Conservation (phyloP, 2,113 vertebrate species). For the Redunca redunca region DNA sequence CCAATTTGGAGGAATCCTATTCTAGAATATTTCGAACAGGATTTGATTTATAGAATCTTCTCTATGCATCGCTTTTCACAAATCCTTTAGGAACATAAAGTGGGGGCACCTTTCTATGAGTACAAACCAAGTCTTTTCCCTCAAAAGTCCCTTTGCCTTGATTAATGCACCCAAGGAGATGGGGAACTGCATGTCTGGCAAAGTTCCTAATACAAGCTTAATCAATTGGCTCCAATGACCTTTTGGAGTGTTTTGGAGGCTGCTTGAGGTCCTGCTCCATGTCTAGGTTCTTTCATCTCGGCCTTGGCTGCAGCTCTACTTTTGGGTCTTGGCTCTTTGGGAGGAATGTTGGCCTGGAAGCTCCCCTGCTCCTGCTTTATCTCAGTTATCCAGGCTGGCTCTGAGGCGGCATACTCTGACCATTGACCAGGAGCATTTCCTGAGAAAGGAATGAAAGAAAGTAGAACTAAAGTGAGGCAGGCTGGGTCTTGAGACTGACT, state of each 20-base stretch:
- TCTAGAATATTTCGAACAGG: slow-evolving; percentile 21
- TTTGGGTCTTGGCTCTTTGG: slow-evolving; percentile 69
- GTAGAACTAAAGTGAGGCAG: slow-evolving; percentile 50
- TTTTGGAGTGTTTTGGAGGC: not conserved
- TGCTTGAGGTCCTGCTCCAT: not conserved
- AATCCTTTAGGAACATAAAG: not conserved
- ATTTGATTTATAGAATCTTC: not conserved
- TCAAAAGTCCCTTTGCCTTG: not conserved
- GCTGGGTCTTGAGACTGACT: not conserved
- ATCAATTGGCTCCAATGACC: not conserved
- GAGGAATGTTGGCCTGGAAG: slow-evolving; percentile 79
- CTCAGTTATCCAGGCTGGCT: slow-evolving; percentile 87
- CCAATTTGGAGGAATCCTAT: not conserved
- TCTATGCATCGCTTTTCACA: not conserved
- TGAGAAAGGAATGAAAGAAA: slow-evolving; percentile 59
- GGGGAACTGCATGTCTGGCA: not conserved
- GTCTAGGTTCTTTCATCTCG: not conserved
- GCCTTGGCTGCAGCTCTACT: slow-evolving; percentile 69
- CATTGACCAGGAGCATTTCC: slow-evolving; percentile 55
- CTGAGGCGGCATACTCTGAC: slow-evolving; percentile 55
- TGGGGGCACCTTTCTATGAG: not conserved
- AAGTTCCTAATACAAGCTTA: not conserved
- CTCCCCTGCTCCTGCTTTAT: slow-evolving; percentile 87
- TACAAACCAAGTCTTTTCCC: not conserved
- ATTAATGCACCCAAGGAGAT: not conserved